A percentile compares a stretch with the other conserved stretches of the same genome.
Evolutionary conservation across 2,797 vertebrate genomes (phyloP).

Genomic region (Smutsia temminckii): DNA sequence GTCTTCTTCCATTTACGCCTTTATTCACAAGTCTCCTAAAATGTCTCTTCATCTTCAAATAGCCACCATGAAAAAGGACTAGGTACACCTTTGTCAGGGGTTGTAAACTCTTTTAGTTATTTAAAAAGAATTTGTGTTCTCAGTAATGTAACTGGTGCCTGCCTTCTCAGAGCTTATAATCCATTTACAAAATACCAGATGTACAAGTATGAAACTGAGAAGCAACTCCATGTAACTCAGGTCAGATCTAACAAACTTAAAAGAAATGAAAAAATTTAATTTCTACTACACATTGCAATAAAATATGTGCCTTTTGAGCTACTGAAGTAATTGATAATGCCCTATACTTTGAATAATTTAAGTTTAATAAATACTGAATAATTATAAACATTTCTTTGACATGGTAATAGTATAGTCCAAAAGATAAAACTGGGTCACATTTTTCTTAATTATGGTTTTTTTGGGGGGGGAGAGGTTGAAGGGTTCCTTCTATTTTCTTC

Average conservation of each 20-base stretch:
- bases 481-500: neutral
- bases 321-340: neutral
- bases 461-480: accelerated
- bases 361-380: constrained; percentile 13
- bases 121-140: constrained; percentile 15
- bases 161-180: neutral
- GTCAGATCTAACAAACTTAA: constrained; percentile 31
- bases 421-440: neutral
- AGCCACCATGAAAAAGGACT: neutral
- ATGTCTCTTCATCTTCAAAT: constrained; percentile 15
- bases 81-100: neutral
- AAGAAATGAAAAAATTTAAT: constrained; percentile 48
- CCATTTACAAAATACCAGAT: neutral
- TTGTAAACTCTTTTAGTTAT: constrained; percentile 35
- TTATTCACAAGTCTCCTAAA: constrained; percentile 43
- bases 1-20: neutral
- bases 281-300: neutral
- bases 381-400: neutral
- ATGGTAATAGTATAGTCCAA: neutral
- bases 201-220: constrained; percentile 26
- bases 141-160: neutral
- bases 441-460: neutral
- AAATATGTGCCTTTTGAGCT: neutral
- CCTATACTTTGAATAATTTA: neutral
- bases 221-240: neutral